phyloP scores from a whole-genome alignment of 2,888 invertebrate species.

The Hofmannophila pseudospretella region DNA sequence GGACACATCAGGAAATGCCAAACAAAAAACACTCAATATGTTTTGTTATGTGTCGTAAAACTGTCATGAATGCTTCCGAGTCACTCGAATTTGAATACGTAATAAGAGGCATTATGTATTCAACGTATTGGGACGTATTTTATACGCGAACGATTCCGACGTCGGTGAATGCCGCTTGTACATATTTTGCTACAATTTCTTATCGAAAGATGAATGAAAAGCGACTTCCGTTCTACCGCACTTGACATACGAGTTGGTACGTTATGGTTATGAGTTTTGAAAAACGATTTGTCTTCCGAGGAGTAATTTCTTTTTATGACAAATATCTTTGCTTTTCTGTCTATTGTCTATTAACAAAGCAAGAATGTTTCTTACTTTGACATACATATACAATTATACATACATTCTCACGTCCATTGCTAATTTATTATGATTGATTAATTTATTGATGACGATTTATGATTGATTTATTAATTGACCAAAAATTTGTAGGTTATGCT shows the following conservation, averaged over 20 bases:
- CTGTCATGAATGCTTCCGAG: constrained; percentile 5
- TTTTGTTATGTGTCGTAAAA: constrained; percentile 8
- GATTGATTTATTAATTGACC: too few species aligned
- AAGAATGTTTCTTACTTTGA: too few species aligned
- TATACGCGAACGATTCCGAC: background rate
- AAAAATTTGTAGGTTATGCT: too few species aligned
- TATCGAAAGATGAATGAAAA: background rate
- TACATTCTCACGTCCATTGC: too few species aligned
- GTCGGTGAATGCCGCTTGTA: background rate
- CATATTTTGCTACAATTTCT: constrained; percentile 1
- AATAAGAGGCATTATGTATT: constrained; percentile 17
- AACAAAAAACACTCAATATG: constrained; percentile 10
- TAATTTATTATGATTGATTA: too few species aligned
- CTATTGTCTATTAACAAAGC: too few species aligned
- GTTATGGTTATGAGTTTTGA: background rate
- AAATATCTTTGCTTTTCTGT: background rate
- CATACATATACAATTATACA: too few species aligned
- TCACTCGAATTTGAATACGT: constrained; percentile 15
- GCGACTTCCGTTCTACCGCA: background rate
- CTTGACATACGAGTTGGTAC: background rate
- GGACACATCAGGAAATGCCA: background rate
- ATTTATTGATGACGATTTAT: too few species aligned
- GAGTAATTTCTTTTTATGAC: background rate
- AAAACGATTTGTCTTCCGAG: background rate
- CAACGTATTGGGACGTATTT: constrained; percentile 10